These are phyloP conservation scores for Apis dorsata DNA, from an alignment of 1,140 invertebrate genomes.

Conservation along the genomic window DNA sequence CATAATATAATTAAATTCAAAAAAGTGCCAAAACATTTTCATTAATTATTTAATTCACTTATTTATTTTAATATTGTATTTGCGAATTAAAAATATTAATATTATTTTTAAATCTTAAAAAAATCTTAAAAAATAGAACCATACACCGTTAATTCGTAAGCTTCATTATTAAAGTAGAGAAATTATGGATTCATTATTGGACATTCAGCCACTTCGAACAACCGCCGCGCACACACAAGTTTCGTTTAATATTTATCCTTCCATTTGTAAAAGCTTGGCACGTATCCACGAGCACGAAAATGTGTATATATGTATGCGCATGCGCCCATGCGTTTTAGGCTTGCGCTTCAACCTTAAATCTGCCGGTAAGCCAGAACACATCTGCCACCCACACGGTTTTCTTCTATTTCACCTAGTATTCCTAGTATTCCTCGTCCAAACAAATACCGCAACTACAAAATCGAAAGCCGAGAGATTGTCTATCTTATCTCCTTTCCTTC, in stretches of 20 bases:
- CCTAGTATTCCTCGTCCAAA: constrained; percentile 18
- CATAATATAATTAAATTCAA: too few species aligned
- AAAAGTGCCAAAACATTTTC: too few species aligned
- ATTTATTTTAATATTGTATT: too few species aligned
- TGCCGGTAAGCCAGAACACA: constrained; percentile 24
- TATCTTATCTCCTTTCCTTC: constrained; percentile 24
- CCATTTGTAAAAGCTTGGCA: constrained; percentile 19
- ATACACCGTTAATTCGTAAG: background rate
- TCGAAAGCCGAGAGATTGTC: constrained; percentile 1
- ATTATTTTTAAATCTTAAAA: background rate
- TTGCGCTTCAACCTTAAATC: constrained; percentile 31
- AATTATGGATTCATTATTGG: constrained; percentile 56
- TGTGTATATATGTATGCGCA: background rate
- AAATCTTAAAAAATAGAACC: background rate
- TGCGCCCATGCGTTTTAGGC: background rate
- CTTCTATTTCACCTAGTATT: constrained; percentile 36
- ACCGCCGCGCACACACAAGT: constrained; percentile 34
- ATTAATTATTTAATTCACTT: too few species aligned
- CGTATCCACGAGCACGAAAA: background rate
- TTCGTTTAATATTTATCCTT: constrained; percentile 45
- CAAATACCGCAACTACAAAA: constrained; percentile 28
- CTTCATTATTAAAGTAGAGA: constrained; percentile 44
- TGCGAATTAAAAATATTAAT: too few species aligned
- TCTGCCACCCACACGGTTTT: constrained; percentile 28
- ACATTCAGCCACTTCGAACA: constrained; percentile 29